Evolutionary conservation across 2,888 invertebrate genomes (phyloP).

Genomic region (Blera fallax): DNA sequence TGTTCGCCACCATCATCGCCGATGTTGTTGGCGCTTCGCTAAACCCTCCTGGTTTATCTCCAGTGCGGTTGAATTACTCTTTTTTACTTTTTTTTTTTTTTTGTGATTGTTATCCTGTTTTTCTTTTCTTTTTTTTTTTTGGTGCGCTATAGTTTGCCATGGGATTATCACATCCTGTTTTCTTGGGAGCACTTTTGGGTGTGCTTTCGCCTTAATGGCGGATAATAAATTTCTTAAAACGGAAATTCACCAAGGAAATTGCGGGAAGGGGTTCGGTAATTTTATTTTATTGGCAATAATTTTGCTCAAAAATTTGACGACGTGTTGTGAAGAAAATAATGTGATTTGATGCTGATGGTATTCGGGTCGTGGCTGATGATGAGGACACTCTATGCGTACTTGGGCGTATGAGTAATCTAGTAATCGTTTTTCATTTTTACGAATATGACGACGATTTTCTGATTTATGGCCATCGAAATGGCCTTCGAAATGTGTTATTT

Average conservation of each 20-base stretch:
- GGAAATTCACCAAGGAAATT: conserved; percentile 67
- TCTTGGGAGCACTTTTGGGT: conserved; percentile 24
- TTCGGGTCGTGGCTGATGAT: background rate
- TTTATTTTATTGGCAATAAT: conserved; percentile 70
- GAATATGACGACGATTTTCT: background rate
- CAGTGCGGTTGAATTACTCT: conserved; percentile 67
- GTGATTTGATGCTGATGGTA: conserved; percentile 25
- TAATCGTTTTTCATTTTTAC: background rate
- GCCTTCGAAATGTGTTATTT: background rate
- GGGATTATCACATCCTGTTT: conserved; percentile 66
- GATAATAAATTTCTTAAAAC: conserved; percentile 67
- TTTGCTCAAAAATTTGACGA: conserved; percentile 60
- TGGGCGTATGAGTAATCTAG: conserved; percentile 24
- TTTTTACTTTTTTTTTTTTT: conserved; percentile 20
- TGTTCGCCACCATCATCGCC: background rate
- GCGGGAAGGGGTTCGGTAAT: conserved; percentile 64
- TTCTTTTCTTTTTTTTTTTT: background rate
- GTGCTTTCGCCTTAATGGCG: conserved; percentile 42
- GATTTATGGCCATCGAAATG: background rate
- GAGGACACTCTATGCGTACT: background rate
- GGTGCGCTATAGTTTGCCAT: conserved; percentile 40
- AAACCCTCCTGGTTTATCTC: conserved; percentile 16
- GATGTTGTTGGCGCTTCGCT: background rate
- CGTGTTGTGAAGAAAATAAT: conserved; percentile 38
- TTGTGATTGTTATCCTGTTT: conserved; percentile 43